Evolutionary conservation across 1,140 invertebrate genomes (phyloP), one percentile per base, ranked within the genome.

Genomic region (roundworm (Caenorhabditis elegans)): DNA sequence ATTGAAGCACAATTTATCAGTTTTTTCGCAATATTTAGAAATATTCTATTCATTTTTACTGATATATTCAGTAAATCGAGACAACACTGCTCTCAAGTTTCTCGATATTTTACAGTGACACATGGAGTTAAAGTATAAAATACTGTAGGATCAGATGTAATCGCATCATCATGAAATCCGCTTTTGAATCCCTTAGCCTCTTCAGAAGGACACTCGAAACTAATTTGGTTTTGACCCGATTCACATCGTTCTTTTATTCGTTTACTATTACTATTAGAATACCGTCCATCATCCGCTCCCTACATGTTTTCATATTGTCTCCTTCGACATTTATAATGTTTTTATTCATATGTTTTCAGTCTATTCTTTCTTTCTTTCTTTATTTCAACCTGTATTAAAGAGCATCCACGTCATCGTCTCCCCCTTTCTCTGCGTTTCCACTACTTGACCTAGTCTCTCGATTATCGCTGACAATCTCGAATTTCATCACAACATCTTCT

Each of bases 391-490:
- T n/a, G 39, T 43, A 5, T 8, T 8, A 43, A 43, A 34, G 53
- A 60, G 53, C 28, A 34, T 19, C n/a, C 60, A 39, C 31, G 60
- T 39, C 31, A 70, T 39, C 34, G 22, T 19, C n/a, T 34, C n/a
- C 34, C 4, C 28, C 60, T 4, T 43, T 26, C 6, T 55, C 22
- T 55, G 8, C 51, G n/a, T 70, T 17, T 43, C 34, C 13, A 6
- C 34, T 43, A 39, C 60, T 70, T 70, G 60, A 70, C 60, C 60
- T 70, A 22, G 39, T 70, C 60, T 26, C 34, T 39, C 34, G 13
- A 39, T 43, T 70, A 70, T 70, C 60, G 34, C 60, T 43, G 19
- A 13, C 31, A 70, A 70, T 70, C 60, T 70, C 60, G n/a, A 70
- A 70, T 70, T 70, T 70, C 60, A 53, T 48, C 46, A 60, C 53